Base-by-base conservation (phyloP, 2,797 vertebrate genomes). In the Malacoraja senta region DNA sequence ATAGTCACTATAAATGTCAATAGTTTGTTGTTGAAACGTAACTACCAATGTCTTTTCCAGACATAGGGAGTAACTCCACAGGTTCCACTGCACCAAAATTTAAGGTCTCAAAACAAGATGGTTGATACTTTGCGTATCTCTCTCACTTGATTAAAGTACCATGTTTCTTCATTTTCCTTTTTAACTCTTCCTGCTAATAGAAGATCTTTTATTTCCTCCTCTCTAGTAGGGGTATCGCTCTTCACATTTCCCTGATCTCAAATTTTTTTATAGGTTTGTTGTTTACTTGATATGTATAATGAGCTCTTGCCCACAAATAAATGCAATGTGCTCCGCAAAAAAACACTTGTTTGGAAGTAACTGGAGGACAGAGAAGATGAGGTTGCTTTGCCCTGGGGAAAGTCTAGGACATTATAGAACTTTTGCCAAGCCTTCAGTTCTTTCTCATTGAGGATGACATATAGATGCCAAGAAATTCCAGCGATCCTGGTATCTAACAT, bases 101-200 rank as follows among this genome's bases (percentile, higher is more conserved):
- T 68, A 68, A 68, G 15, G 61, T 88, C 58, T 65, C 61, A 88
- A 88, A 68, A 88, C 84, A 88, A 35, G 61, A 88, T 63, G 17
- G 17, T 63, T 65, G n/a, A 68, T 88, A 68, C 21, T 88, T 29
- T 12, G 44, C 53, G 10, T 26, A 84, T 61, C 53, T 68, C 84
- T 84, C 26, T 61, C 35, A n/a, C 58, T 86, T 13, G 29, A 61
- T 65, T 86, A 68, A 88, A 88, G 84, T 88, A 88, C 84, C 84
- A 68, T 88, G n/a, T 68, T 68, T 88, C 84, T 68, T 9, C 84
- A 88, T 24, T 19, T 35, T 68, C 17, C 63, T 19, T 32, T 32
- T 88, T 68, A 17, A 65, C 53, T 58, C 83, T 65, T 63, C 15
- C 29, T 17, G 6, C 61, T 86, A 32, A 68, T 88, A 32, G 61